A percentile compares a stretch with the other conserved stretches of the same genome.
Evolutionary conservation across 2,888 invertebrate species (phyloP).

Genomic region (Lochmaea capreae): DNA sequence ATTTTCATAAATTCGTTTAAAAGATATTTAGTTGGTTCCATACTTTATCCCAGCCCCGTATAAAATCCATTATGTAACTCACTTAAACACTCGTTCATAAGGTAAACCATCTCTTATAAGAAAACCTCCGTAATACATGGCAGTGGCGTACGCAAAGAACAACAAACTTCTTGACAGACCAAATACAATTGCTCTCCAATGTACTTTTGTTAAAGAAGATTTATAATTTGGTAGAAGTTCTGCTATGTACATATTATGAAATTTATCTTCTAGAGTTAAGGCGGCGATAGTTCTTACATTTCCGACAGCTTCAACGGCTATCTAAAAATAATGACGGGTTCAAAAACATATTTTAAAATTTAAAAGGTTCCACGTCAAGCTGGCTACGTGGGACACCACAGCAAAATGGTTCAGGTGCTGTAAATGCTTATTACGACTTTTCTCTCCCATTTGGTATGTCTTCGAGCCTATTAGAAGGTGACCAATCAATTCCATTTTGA

Average conservation of each 20-base stretch:
- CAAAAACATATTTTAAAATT: too few relatives aligned
- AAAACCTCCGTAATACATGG: constrained; percentile 80
- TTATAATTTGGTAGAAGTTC: constrained; percentile 72
- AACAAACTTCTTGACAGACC: constrained; percentile 79
- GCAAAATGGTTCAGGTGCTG: too few relatives aligned
- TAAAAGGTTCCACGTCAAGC: too few relatives aligned
- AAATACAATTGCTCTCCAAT: constrained; percentile 77
- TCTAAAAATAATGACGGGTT: constrained; percentile 60
- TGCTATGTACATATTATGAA: constrained; percentile 73
- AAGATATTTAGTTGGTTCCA: too few relatives aligned
- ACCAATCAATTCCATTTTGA: too few relatives aligned
- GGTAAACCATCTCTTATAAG: constrained; percentile 72
- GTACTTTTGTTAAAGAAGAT: constrained; percentile 71
- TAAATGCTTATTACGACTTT: too few relatives aligned
- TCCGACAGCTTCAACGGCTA: constrained; percentile 82
- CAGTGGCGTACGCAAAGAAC: constrained; percentile 78
- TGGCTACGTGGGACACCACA: too few relatives aligned
- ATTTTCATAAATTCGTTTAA: too few relatives aligned
- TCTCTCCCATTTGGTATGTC: too few relatives aligned
- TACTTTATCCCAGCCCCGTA: too few relatives aligned
- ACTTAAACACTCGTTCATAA: constrained; percentile 78
- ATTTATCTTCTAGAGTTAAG: constrained; percentile 76
- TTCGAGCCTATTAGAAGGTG: too few relatives aligned
- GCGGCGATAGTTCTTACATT: constrained; percentile 84
- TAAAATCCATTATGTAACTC: constrained; percentile 56